phyloP scores from a whole-genome alignment of 2,888 invertebrate genomes.

The Cantharis nigra region DNA sequence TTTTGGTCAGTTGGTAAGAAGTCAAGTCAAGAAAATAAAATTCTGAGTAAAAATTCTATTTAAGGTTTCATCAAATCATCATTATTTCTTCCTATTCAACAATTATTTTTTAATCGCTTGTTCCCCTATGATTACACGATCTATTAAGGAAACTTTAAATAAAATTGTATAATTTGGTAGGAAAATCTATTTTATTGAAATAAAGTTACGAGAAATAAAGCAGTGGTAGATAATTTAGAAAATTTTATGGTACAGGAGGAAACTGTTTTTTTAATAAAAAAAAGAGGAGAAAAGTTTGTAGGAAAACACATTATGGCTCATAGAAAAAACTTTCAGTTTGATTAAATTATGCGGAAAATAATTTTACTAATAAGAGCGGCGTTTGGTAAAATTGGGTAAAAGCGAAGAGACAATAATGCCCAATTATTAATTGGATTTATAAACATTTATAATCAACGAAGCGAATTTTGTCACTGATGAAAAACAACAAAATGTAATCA shows the following conservation, averaged over 20 bases:
- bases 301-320: not conserved
- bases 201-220: not conserved
- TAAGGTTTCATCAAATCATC: no score
- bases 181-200: not conserved
- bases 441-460: slow-evolving; percentile 28
- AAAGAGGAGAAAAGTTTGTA: not conserved
- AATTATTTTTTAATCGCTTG: no score
- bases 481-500: slow-evolving; percentile 37
- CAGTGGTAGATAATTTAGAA: not conserved
- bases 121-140: no score
- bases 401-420: slow-evolving; percentile 13
- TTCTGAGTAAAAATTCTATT: no score
- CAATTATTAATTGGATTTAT: slow-evolving; percentile 22
- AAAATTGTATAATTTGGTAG: no score
- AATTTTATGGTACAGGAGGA: not conserved
- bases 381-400: not conserved
- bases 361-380: not conserved
- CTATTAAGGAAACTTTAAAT: no score
- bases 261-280: not conserved
- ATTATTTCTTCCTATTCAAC: no score
- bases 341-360: slow-evolving; percentile 3
- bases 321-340: not conserved
- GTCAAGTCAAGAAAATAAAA: no score
- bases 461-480: slow-evolving; percentile 26
- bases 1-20: no score